Conservation (phyloP, 1,140 invertebrate species). For the Drosophila subobscura region DNA sequence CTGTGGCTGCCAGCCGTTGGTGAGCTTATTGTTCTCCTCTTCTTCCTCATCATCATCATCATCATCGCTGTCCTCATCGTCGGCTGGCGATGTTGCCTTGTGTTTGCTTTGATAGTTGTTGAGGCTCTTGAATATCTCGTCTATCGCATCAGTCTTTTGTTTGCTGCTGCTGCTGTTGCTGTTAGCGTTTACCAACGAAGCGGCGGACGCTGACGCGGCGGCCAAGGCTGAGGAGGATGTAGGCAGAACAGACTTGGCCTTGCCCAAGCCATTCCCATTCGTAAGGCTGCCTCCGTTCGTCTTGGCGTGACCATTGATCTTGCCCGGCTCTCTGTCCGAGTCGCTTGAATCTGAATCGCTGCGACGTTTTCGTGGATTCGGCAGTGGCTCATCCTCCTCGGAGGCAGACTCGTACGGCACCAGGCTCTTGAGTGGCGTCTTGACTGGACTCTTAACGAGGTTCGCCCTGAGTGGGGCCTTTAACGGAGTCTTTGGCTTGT, state of each 20-base stretch:
- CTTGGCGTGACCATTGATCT: constrained; percentile 54
- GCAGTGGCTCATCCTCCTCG: constrained; percentile 67
- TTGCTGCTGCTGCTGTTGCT: constrained; percentile 48
- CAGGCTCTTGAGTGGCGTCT: constrained; percentile 71
- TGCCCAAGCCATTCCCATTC: constrained; percentile 11
- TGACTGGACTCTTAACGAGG: constrained; percentile 33
- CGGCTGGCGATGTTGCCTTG: constrained; percentile 23
- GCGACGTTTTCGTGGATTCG: constrained; percentile 64
- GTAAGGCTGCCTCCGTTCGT: constrained; percentile 39
- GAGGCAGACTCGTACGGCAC: constrained; percentile 82
- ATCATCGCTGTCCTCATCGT: constrained; percentile 29
- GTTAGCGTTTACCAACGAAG: constrained; percentile 60
- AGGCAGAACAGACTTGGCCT: not conserved
- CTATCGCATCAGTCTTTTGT: constrained; percentile 79
- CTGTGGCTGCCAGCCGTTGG: constrained; percentile 45
- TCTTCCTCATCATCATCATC: constrained; percentile 29
- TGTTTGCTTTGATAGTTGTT: constrained; percentile 59
- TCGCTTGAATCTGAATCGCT: constrained; percentile 55
- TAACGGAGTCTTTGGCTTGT: constrained; percentile 50
- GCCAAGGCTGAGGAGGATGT: constrained; percentile 20
- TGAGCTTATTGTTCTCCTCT: constrained; percentile 27
- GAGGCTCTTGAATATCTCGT: constrained; percentile 78
- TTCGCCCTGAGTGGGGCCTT: constrained; percentile 44
- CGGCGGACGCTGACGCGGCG: constrained; percentile 11
- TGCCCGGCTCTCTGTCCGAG: constrained; percentile 38